Percentiles rank a stretch among this genome's conserved stretches.
phyloP scores from a whole-genome alignment of 2,113 vertebrate species.

The Bungarus multicinctus region DNA sequence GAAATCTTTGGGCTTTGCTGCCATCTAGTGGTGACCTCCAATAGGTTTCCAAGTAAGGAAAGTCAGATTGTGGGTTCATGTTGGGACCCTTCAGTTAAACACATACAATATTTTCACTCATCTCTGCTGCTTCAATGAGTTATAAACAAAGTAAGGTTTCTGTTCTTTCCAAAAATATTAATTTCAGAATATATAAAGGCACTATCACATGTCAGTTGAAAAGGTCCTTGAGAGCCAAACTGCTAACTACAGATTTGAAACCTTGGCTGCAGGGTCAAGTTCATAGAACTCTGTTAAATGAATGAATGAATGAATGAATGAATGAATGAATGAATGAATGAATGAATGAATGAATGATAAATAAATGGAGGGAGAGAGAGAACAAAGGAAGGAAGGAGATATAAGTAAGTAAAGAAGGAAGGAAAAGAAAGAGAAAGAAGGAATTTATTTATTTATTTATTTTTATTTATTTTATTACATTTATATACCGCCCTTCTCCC shows the following conservation, averaged over 20 bases:
- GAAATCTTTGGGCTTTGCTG: background rate
- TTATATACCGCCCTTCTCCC: too few species aligned
- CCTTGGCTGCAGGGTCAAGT: background rate
- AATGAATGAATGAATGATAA: fast-evolving
- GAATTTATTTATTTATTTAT: too few species aligned
- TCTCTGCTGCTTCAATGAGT: background rate
- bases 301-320: too few species aligned
- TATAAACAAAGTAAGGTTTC: background rate
- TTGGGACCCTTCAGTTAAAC: background rate
- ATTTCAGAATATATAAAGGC: background rate
- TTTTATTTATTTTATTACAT: too few species aligned
- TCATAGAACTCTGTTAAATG: background rate
- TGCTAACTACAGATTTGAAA: background rate
- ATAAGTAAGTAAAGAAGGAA: too few species aligned
- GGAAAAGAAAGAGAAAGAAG: too few species aligned
- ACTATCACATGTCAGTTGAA: background rate
- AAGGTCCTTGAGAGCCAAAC: background rate
- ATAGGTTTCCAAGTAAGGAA: background rate
- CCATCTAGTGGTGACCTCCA: background rate
- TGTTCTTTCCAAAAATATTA: background rate
- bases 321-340: too few species aligned
- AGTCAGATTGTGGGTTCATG: background rate
- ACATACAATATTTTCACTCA: background rate
- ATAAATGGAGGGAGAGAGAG: too few species aligned
- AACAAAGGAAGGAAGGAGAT: too few species aligned